These are phyloP conservation scores for Cladorhizidae sp. DNA, from an alignment of 37 sponge, comb jelly and placozoan genomes.

Conservation along the genomic window DNA sequence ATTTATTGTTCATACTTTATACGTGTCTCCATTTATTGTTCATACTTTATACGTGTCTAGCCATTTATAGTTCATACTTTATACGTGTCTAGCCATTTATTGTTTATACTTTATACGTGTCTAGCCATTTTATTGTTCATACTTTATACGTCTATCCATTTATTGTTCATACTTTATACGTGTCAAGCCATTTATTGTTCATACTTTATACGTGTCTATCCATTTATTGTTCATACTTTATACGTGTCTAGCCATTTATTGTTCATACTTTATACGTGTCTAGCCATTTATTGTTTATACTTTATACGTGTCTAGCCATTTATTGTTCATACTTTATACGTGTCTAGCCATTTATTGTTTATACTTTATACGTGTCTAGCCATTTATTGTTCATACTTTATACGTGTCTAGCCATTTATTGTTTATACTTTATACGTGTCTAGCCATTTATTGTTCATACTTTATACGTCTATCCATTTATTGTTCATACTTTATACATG, in stretches of 20 bases:
- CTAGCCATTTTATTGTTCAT: not conserved
- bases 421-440: not conserved
- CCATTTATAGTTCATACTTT: too few relatives aligned
- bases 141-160: not conserved
- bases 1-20: too few relatives aligned
- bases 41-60: not conserved
- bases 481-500: not conserved
- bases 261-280: not conserved
- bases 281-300: not conserved
- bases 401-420: not conserved
- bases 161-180: not conserved
- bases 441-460: not conserved
- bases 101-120: not conserved
- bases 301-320: too few relatives aligned
- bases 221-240: not conserved
- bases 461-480: not conserved
- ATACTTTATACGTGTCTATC: not conserved
- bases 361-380: not conserved
- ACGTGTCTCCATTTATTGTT: not conserved
- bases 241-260: too few relatives aligned
- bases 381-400: too few relatives aligned
- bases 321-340: not conserved
- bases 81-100: not conserved
- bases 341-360: not conserved
- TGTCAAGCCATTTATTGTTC: too few relatives aligned